A percentile compares a stretch with the other conserved stretches of the same genome.
These are phyloP conservation scores for Drosophila eugracilis DNA, from an alignment of 1,140 invertebrate species.

Conservation along the genomic window DNA sequence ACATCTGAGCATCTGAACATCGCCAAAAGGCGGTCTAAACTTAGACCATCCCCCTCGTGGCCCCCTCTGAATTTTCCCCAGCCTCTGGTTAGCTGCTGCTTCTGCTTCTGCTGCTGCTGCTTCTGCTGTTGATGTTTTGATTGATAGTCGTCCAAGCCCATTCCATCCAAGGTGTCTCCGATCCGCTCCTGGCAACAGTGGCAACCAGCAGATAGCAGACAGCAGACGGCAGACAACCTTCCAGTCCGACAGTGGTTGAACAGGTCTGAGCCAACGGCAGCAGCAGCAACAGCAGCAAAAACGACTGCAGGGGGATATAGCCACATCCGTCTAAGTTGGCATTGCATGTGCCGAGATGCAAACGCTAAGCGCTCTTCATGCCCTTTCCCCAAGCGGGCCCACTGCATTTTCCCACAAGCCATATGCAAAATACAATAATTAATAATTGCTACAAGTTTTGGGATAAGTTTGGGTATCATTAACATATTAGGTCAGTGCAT, in stretches of 20 bases:
- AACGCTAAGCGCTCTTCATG: constrained; percentile 60
- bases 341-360: constrained; percentile 67
- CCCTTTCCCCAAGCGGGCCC: not conserved
- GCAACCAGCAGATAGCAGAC: not conserved
- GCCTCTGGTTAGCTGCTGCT: constrained; percentile 6
- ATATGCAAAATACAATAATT: no score
- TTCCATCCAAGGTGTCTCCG: constrained; percentile 60
- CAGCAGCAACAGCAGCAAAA: constrained; percentile 4
- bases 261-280: constrained; percentile 42
- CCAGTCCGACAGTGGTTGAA: constrained; percentile 46
- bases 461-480: no score
- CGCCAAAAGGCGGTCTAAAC: constrained; percentile 53
- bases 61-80: not conserved
- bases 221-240: constrained; percentile 36
- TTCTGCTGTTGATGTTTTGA: constrained; percentile 77
- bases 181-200: constrained; percentile 39
- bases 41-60: constrained; percentile 18
- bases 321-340: constrained; percentile 43
- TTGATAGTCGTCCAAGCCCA: constrained; percentile 61
- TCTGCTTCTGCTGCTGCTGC: no score
- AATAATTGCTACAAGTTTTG: no score
- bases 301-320: constrained; percentile 21
- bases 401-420: not conserved
- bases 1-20: constrained; percentile 45
- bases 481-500: no score